Base-by-base conservation (phyloP, 2,113 vertebrate species). In the Psettodes erumei region DNA sequence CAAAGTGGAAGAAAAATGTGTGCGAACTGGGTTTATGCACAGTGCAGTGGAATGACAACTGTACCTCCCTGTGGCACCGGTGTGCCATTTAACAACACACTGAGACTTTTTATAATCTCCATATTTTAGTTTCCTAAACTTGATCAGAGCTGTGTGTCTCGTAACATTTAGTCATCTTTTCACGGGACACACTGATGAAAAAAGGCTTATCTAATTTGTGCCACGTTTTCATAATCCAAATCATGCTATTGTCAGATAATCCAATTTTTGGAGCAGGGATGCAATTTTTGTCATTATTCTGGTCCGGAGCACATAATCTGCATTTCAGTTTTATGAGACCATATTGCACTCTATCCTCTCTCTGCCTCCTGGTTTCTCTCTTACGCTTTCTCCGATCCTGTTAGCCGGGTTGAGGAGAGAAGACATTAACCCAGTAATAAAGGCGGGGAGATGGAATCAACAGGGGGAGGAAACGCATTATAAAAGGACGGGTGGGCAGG, bases 391-490 rank as follows among this genome's bases (percentile, higher is more conserved):
- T 71, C 42, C 18, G 8, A 70, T 48, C 62, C 11, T 10, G n/a
- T 59, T 54, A 68, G 21, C 66, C 13, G 7, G 48, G 45, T 79
- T 15, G 56, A n/a, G 18, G 27, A 75, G 69, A 25, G 67, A 71
- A 77, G 71, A 60, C 59, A 79, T 91, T 87, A 88, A 89, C 85
- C 88, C 76, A 40, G n/a, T 72, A 81, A 85, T 86, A 87, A 81
- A 81, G 64, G 56, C 74, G 75, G 69, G 62, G 28, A 79, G 79
- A 81, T 2, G 25, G 59, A 82, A 81, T 86, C 80, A 86, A 85
- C 81, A 78, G 71, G 75, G n/a, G 72, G 61, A 83, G 77, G 82
- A 74, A 81, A 79, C 50, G 70, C 65, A 75, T 89, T 78, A 81
- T 73, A 69, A 81, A 78, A 71, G 70, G 69, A 71, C 65, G 81